Percentiles rank a stretch among this genome's conserved stretches.
These are phyloP conservation scores for Cricetomys ansorgei DNA, from an alignment of 2,113 vertebrate genomes.

Conservation along the genomic window DNA sequence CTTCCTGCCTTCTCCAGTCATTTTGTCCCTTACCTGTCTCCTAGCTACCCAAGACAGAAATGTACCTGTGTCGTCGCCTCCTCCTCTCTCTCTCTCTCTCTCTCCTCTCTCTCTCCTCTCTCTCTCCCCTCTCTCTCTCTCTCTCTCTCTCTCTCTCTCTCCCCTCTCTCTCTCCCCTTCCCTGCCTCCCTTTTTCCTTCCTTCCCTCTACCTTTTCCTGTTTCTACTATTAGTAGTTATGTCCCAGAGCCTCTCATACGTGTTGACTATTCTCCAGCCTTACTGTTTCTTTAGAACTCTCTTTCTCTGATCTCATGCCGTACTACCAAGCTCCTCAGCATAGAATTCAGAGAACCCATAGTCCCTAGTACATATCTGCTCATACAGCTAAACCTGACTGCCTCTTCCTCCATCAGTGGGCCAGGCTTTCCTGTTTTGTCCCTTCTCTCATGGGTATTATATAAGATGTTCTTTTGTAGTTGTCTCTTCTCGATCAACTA, in stretches of 20 bases:
- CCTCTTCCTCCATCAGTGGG: background rate
- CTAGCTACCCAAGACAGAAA: background rate
- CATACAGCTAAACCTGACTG: background rate
- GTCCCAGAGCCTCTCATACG: background rate
- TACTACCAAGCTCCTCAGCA: background rate
- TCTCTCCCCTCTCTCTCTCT: no score
- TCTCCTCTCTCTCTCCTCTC: no score
- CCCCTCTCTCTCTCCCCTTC: no score
- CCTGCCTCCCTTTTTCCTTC: no score
- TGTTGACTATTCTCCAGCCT: background rate
- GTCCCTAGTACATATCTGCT: background rate
- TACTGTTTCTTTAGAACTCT: background rate
- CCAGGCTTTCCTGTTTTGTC: background rate
- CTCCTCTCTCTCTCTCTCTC: background rate
- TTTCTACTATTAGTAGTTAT: background rate
- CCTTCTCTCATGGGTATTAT: background rate
- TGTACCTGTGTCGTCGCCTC: fast-evolving
- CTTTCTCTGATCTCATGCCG: background rate
- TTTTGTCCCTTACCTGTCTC: background rate
- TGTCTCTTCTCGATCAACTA: background rate
- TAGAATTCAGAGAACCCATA: background rate
- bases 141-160: background rate
- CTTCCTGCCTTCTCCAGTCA: background rate
- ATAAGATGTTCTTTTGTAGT: background rate
- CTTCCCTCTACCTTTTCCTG: no score